Evolutionary conservation across 1,140 invertebrate genomes (phyloP), one percentile per base, ranked within the genome.

Genomic region (Oedothorax gibbosus): DNA sequence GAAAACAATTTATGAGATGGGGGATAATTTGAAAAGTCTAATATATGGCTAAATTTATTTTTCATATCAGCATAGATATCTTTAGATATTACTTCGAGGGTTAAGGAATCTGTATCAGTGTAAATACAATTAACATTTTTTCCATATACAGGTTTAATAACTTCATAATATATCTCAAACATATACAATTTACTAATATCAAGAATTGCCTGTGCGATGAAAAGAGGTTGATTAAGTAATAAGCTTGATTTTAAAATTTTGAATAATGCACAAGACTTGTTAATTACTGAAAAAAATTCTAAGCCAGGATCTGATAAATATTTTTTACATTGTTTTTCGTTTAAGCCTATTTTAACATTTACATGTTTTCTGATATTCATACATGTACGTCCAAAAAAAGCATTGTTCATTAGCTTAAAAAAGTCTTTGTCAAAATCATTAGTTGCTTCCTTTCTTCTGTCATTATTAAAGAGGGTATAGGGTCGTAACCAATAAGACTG

Each of bases 341-440:
- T 14, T 5, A n/a, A 65, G 50, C 0, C n/a, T 10, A 78, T 6
- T 62, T 65, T 62, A 50, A 65, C 49, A 14, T 78, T 60, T 9
- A 12, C 15, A 8, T 21, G 10, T 65, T 53, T 65, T 18, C 68
- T 71, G n/a, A 49, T 51, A 86, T 91, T 90, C 86, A 91, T 90
- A 87, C 91, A 89, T 7, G 89, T 91, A 88, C 91, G 91, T 5
- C 91, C 90, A 88, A 91, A 90, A 14, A 90, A 87, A 9, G 87
- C 64, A 85, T 91, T 91, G 79, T 90, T 91, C 87, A 90, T 89
- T 7, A 91, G 84, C 88, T 92, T 92, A 78, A 85, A 92, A 73
- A 90, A 89, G 72, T 91, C 88, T 87, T 91, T 90, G 86, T 90
- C 88, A 87, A 91, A 91, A 18, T 88, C 88, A 75, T 88, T 89